Evolutionary conservation across 2,113 vertebrate genomes (phyloP), one percentile per base, ranked within the genome.

Genomic region (Strix aluco): DNA sequence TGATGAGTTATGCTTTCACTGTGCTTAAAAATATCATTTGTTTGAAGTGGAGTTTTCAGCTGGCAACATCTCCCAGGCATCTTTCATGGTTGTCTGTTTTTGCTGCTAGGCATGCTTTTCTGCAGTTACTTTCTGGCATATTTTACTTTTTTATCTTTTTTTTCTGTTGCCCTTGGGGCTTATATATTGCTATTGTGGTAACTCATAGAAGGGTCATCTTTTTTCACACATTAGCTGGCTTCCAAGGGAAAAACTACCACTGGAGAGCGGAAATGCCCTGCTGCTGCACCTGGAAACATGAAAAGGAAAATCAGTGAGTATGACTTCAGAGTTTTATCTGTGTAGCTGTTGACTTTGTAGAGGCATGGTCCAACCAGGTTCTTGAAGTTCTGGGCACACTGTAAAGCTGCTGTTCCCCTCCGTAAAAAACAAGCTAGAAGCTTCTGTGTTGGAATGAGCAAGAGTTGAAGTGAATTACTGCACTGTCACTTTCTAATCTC

Each of bases 221-320:
- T 88, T 94, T 96, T 92, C 88, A 72, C 97, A 97, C 46, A 92
- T 88, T 97, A 99, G 99, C 99, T 99, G 96, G 99, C 99, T 15
- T 99, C 99, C 23, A 99, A 99, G 86, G 98, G 99, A 25, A 99
- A 92, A 96, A 98, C 77, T 15, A 17, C 82, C 34, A 94, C 98
- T 59, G 97, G 97, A 26, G 98, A 98, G 72, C 81, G 84, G 86
- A 98, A 98, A 55, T 98, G 98, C 81, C 90, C 97, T 47, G 80
- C 98, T 17, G 65, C 97, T 42, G 88, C 97, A 13, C 97, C 98
- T 46, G 98, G 99, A 86, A 99, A 98, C 91, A 93, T 65, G 92
- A 99, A 99, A 96, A 98, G 99, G 87, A 99, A 99, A 95, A 99
- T 99, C 95, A 99, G 99, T 99, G 96, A 98, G 99, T 98, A 78